Evolutionary conservation across 2,888 invertebrate genomes (phyloP), one percentile per base, ranked within the genome.

Genomic region (Cataglyphis albicans): DNA sequence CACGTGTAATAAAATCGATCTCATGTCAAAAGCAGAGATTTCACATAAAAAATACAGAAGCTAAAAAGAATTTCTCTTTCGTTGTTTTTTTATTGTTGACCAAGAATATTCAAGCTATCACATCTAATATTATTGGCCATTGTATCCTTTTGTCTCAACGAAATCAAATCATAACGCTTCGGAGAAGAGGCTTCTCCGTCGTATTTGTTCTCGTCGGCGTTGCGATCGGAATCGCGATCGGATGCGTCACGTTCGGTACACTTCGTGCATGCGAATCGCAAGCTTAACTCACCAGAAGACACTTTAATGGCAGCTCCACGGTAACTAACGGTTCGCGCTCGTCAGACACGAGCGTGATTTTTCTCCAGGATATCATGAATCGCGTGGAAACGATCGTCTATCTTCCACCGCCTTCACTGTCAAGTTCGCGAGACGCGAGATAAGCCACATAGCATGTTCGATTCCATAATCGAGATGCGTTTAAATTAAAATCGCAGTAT

Each of bases 241-340:
- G 18, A 65, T 72, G 63, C 38, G 83, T 88, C 88, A 84, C 84
- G 85, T 88, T 82, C 65, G 57, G 65, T 67, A 82, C 83, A 75
- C 76, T 82, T 55, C 75, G 67, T 73, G 85, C 83, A 89, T 87
- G 82, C 88, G 84, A 86, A 86, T 87, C 86, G 89, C 87, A 83
- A 87, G 87, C 88, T 89, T 87, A 88, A 85, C 88, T 89, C 87
- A 82, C 81, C 85, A 82, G 85, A 85, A 82, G 85, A 86, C 88
- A 81, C 86, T 90, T 80, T 90, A 88, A 92, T 91, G 90, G 85
- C 88, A 83, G 57, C 68, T 83, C 65, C 55, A 12, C 63, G 68
- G 67, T 87, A 81, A 81, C 84, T 91, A 89, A 86, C 88, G 87
- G 86, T 88, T 81, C 29, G 70, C 86, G 74, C 81, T 29, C 59